These are phyloP conservation scores for Nesogale talazaci DNA, from an alignment of 2,113 vertebrate genomes.

Conservation along the genomic window DNA sequence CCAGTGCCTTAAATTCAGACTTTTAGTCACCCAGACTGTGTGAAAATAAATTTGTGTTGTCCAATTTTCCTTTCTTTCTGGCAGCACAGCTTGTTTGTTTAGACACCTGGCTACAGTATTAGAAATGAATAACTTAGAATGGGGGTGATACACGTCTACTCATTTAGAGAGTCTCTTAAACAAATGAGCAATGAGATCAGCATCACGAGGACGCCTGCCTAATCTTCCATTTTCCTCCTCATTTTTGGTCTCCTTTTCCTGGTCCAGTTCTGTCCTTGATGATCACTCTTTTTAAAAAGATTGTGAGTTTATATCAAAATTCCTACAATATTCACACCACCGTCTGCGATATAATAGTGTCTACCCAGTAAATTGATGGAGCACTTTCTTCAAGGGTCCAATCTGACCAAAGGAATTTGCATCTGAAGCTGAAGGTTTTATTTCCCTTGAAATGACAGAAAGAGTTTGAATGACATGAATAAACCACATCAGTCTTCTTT, in stretches of 20 bases:
- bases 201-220: background rate
- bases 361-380: background rate
- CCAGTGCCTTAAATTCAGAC: background rate
- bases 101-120: background rate
- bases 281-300: background rate
- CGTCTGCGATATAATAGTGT: background rate
- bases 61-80: background rate
- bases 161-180: background rate
- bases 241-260: background rate
- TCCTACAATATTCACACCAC: background rate
- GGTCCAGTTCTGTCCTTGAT: background rate
- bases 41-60: background rate
- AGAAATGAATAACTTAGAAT: background rate
- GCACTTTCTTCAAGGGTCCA: background rate
- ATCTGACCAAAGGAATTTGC: background rate
- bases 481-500: background rate
- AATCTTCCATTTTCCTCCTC: accelerated
- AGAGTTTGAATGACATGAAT: background rate
- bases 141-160: too few species aligned
- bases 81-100: too few species aligned
- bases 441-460: background rate
- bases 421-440: background rate
- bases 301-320: background rate
- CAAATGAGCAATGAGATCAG: background rate
- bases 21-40: background rate